Evolutionary conservation across 1,140 invertebrate genomes (phyloP), one percentile per base, ranked within the genome.

Genomic region (Psix sp.): DNA sequence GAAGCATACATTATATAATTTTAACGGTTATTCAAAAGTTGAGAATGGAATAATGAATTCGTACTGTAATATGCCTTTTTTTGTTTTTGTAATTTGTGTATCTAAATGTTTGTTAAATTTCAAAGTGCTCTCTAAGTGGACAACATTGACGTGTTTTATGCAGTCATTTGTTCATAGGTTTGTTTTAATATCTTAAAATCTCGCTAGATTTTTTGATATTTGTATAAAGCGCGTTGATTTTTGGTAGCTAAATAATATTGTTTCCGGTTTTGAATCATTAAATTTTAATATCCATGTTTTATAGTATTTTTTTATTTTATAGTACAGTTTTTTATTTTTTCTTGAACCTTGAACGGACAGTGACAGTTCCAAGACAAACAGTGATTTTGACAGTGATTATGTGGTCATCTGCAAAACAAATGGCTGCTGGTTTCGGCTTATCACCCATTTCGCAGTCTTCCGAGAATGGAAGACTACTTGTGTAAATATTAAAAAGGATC

Each of bases 1-100:
- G 42, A 4, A 46, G 5, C 10, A 52, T 2, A 33, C 76, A 79
- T 5, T 65, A 73, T 0, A 79, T 75, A 0, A 70, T 52, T 74
- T 74, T 76, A 1, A 51, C 26, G 70, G 13, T 13, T 36, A n/a
- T 42, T 31, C 13, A 79, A 26, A 5, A 16, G 10, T 7, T 36
- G 33, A 1, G 65, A 68, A 10, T 68, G 42, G 26, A 77, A 77
- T 21, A 76, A 11, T 10, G n/a, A 36, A 5, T 15, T 54, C 0
- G 20, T 0, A 1, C 3, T 31, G 6, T 11, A 33, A 31, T 68
- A 76, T 11, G 46, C n/a, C 51, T 33, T 52, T 52, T 48, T 49
- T 63, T 1, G 54, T 56, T 68, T 73, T 73, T 10, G 35, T 14
- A 18, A 74, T 6, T 59, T 66, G 48, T 0, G 31, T 45, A 11